Conservation (phyloP, 2,888 invertebrate genomes). For the Limnephilus auricula region DNA sequence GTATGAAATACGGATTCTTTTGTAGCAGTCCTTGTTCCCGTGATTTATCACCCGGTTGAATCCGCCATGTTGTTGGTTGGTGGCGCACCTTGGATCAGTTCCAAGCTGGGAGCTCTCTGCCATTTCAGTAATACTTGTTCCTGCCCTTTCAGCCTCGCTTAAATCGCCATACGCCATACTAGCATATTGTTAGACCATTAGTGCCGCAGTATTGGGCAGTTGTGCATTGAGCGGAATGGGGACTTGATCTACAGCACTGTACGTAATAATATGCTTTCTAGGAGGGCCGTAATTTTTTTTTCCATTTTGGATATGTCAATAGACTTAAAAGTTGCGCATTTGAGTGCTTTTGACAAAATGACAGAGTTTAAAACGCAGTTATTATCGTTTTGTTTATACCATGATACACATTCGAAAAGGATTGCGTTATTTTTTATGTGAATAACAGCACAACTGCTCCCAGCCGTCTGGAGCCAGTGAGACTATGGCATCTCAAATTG, state of each 20-base stretch:
- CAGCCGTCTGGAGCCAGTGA: too few relatives aligned
- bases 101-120: conserved; percentile 34
- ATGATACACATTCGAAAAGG: too few relatives aligned
- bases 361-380: too few relatives aligned
- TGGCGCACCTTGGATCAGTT: conserved; percentile 51
- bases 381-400: too few relatives aligned
- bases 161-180: conserved; percentile 37
- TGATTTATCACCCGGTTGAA: conserved; percentile 54
- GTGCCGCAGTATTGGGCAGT: conserved; percentile 12
- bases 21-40: conserved; percentile 53
- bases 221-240: not conserved
- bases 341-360: too few relatives aligned
- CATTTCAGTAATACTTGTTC: not conserved
- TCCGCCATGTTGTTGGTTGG: conserved; percentile 35
- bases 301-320: not conserved
- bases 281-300: not conserved
- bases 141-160: not conserved
- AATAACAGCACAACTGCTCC: too few relatives aligned
- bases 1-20: conserved; percentile 53
- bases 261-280: not conserved
- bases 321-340: not conserved
- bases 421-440: too few relatives aligned
- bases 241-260: not conserved
- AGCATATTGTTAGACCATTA: conserved; percentile 28
- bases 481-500: too few relatives aligned